A percentile compares a stretch with the other conserved stretches of the same genome.
Evolutionary conservation across 30 jellyfish, hydroid and myxozoan species (phyloP).

Genomic region (Sanderia malayensis): DNA sequence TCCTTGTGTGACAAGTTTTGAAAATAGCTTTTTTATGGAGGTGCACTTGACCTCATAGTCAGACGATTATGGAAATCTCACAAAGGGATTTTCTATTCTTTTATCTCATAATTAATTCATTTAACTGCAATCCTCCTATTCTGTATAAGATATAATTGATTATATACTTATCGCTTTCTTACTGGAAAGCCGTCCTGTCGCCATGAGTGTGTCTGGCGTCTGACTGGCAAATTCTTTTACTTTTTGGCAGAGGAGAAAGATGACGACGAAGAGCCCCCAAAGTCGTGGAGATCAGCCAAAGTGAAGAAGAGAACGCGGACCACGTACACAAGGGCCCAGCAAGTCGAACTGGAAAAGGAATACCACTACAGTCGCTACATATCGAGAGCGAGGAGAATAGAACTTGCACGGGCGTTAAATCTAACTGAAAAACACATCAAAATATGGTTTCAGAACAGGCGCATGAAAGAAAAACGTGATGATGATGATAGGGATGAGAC

Average conservation of each 20-base stretch:
- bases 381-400: constrained; percentile 85
- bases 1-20: too few species aligned
- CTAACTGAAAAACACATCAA: constrained; percentile 85
- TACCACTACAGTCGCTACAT: constrained; percentile 78
- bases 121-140: too few species aligned
- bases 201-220: too few species aligned
- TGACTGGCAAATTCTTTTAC: too few species aligned
- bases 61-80: too few species aligned
- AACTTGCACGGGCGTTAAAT: constrained; percentile 67
- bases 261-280: constrained; percentile 82
- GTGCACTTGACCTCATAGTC: too few species aligned
- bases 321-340: constrained; percentile 86
- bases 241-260: constrained; percentile 48
- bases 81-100: too few species aligned
- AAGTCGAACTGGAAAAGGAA: constrained; percentile 84
- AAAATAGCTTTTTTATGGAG: too few species aligned
- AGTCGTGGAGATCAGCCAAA: constrained; percentile 90
- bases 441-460: constrained; percentile 83
- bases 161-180: too few species aligned
- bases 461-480: constrained; percentile 88
- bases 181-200: too few species aligned
- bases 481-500: constrained; percentile 73
- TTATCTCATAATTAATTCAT: too few species aligned
- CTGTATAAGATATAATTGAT: too few species aligned
- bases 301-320: constrained; percentile 81